These are phyloP conservation scores for Eulacestoma nigropectus DNA, from an alignment of 2,113 vertebrate genomes.

Conservation along the genomic window DNA sequence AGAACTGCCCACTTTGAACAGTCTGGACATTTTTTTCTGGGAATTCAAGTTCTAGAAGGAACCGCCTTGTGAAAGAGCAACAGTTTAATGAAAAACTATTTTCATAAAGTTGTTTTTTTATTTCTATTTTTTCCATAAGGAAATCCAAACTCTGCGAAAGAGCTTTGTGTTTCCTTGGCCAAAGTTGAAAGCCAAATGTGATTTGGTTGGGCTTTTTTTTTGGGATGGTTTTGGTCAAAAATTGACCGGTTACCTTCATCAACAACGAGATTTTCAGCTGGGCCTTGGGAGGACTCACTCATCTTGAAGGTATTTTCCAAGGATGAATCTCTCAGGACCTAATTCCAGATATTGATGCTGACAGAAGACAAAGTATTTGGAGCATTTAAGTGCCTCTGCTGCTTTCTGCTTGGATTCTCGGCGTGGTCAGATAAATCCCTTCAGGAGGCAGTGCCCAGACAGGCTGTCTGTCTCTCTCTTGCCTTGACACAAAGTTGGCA, in stretches of 20 bases:
- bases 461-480: background rate
- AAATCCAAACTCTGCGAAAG: background rate
- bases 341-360: background rate
- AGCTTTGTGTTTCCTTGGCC: background rate
- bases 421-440: background rate
- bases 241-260: background rate
- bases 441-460: background rate
- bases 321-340: background rate
- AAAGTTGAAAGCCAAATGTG: background rate
- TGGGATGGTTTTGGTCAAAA: background rate
- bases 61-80: background rate
- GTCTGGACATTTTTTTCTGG: background rate
- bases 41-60: background rate
- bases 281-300: background rate
- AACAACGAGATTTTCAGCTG: background rate
- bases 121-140: background rate
- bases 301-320: background rate
- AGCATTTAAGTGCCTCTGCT: background rate
- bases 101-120: background rate
- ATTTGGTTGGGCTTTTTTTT: background rate
- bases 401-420: background rate
- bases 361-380: background rate
- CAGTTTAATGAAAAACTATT: background rate
- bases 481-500: background rate
- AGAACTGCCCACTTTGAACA: background rate